These are phyloP conservation scores for Pomatorhinus ruficollis DNA, from an alignment of 2,113 vertebrate species.

Conservation along the genomic window DNA sequence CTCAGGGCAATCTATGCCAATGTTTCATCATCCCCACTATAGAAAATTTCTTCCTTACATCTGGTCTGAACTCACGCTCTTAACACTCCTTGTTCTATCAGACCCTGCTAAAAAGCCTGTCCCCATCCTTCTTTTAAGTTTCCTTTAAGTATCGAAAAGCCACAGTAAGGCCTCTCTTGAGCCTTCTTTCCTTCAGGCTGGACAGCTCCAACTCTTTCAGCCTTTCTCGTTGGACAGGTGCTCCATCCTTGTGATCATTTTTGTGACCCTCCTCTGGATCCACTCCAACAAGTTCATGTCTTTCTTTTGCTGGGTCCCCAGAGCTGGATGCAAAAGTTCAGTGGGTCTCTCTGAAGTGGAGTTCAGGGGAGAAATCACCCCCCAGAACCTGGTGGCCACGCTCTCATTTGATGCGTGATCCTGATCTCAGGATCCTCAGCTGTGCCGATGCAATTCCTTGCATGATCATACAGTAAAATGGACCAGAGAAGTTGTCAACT, in stretches of 20 bases:
- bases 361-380: fast-evolving
- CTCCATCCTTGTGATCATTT: background rate
- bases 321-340: fast-evolving
- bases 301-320: background rate
- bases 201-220: background rate
- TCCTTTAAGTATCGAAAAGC: background rate
- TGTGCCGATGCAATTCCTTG: background rate
- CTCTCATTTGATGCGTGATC: background rate
- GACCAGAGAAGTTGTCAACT: background rate
- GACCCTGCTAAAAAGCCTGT: background rate
- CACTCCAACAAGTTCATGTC: background rate
- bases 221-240: fast-evolving
- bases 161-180: fast-evolving
- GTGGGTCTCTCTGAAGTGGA: fast-evolving
- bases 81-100: background rate
- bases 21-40: fast-evolving
- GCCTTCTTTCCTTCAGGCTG: background rate
- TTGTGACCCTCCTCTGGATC: background rate
- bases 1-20: background rate
- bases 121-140: background rate
- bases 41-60: background rate
- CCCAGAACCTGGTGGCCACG: fast-evolving
- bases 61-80: background rate
- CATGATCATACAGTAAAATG: background rate
- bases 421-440: background rate